A percentile compares a stretch with the other conserved stretches of the same genome.
Evolutionary conservation across 2,113 vertebrate genomes (phyloP).

Genomic region (Marmota flaviventris): DNA sequence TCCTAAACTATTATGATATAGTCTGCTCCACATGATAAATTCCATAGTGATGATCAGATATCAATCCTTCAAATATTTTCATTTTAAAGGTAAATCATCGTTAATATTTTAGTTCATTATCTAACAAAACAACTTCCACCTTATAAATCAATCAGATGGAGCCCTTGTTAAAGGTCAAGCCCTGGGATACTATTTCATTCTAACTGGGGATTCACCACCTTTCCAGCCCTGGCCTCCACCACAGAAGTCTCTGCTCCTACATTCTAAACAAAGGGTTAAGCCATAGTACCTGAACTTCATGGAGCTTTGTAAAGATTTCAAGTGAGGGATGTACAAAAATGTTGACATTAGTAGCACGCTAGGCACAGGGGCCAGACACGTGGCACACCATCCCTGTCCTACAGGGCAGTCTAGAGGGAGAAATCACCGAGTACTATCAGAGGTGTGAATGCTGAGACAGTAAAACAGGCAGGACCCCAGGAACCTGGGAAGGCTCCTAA

Average conservation of each 20-base stretch:
- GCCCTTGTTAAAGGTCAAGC: background rate
- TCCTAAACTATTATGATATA: conserved; percentile 38
- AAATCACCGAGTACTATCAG: background rate
- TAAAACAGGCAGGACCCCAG: background rate
- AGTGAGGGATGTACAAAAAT: background rate
- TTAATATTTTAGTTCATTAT: background rate
- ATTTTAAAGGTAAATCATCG: background rate
- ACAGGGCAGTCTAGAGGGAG: background rate
- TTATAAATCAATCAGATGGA: background rate
- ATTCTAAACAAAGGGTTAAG: background rate
- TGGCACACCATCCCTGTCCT: background rate
- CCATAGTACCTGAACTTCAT: fast-evolving
- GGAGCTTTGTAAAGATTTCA: background rate
- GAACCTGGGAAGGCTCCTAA: background rate
- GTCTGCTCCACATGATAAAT: background rate
- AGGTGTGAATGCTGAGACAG: background rate
- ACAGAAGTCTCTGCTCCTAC: background rate
- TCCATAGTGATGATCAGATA: background rate
- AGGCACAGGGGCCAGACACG: background rate
- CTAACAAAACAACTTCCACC: background rate
- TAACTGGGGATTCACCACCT: background rate
- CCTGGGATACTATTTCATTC: background rate
- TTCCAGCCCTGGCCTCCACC: background rate
- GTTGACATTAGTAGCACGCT: fast-evolving
- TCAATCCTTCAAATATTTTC: background rate